A percentile compares a stretch with the other conserved stretches of the same genome.
Evolutionary conservation across 2,888 invertebrate genomes (phyloP).

Genomic region (Mimas tiliae): DNA sequence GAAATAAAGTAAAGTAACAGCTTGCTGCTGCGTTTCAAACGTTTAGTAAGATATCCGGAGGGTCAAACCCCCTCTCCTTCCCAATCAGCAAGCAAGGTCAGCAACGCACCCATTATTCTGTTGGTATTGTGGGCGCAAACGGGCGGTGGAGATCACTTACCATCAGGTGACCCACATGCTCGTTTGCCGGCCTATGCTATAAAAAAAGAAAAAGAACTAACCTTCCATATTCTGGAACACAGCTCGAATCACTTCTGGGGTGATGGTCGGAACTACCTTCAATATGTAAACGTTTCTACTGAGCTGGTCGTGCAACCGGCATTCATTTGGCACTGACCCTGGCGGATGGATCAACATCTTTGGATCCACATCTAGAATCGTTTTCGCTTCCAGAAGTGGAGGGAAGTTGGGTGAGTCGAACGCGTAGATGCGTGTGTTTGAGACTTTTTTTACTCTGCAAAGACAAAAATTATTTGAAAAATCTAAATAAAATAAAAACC

Average conservation of each 20-base stretch:
- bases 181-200: no score
- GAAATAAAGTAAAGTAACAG: no score
- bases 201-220: slow-evolving; percentile 38
- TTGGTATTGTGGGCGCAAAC: no score
- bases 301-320: slow-evolving; percentile 89
- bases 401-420: slow-evolving; percentile 95
- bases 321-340: slow-evolving; percentile 81
- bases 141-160: no score
- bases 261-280: slow-evolving; percentile 96
- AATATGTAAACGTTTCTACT: slow-evolving; percentile 94
- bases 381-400: slow-evolving; percentile 87
- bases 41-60: no score
- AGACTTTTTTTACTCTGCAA: slow-evolving; percentile 90
- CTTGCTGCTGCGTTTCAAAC: no score
- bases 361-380: slow-evolving; percentile 89
- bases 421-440: slow-evolving; percentile 90
- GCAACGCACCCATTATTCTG: no score
- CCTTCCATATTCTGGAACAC: slow-evolving; percentile 89
- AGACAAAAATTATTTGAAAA: neutral
- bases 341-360: slow-evolving; percentile 72
- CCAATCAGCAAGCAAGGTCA: no score
- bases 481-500: no score
- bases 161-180: no score
- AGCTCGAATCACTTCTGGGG: slow-evolving; percentile 89
- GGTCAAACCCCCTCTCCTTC: no score